Evolutionary conservation across 1,140 invertebrate species (phyloP), one percentile per base, ranked within the genome.

Genomic region (Ostrea denselamellosa): DNA sequence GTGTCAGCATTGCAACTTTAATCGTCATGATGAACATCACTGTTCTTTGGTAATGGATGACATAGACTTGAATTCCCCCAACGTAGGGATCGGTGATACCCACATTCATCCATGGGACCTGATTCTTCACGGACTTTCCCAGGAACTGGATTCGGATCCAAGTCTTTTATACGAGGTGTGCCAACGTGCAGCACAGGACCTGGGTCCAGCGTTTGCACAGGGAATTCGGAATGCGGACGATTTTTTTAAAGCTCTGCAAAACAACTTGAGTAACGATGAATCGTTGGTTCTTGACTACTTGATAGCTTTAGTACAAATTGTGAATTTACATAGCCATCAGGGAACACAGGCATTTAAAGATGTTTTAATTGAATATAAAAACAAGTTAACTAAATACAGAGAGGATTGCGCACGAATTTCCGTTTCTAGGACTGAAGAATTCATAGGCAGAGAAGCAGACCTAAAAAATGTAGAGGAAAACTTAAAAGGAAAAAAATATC

Each of bases 371-470:
- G 17, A 58, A 68, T 85, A 88, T 44, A 85, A 85, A 62, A 14
- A 85, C 12, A 58, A 71, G 28, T 82, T 85, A 10, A 34, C 62
- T 0, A 54, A 52, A n/a, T 54, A 81, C 44, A 85, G 51, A 81
- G 68, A 88, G 54, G 52, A 82, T 4, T 83, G 71, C n/a, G 53
- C 52, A 3, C 34, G n/a, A 14, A 58, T 77, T 7, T 71, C 54
- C 71, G n/a, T 62, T 10, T 22, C 85, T 53, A 88, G 52, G 9
- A 84, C 56, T 28, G 84, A 81, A 5, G 84, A 88, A n/a, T 88
- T 88, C 81, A 84, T 85, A 34, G 87, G 87, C 10, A 88, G 87
- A 53, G 56, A 10, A 12, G 22, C 56, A 25, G 87, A 85, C 10
- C 85, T 85, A 5, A 34, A 88, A 17, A 62, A 85, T 28, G 82